Evolutionary conservation across 2,888 invertebrate genomes (phyloP).

Genomic region (Apamea monoglypha): DNA sequence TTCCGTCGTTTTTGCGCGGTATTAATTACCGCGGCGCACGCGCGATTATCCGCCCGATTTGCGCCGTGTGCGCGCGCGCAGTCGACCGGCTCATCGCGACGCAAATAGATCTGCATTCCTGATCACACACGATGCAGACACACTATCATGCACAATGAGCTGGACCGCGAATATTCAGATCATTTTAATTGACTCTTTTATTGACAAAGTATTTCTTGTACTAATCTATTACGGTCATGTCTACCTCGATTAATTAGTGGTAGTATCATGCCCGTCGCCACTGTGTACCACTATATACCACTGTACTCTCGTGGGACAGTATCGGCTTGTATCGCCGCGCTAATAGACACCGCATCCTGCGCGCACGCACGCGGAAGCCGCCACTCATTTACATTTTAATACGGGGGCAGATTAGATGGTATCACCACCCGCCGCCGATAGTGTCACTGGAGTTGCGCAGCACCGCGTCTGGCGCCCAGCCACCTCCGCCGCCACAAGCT

Average conservation of each 20-base stretch:
- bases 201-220: neutral
- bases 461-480: neutral
- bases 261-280: neutral
- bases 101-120: slow-evolving; percentile 62
- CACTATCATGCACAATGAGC: slow-evolving; percentile 6
- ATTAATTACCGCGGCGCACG: slow-evolving; percentile 65
- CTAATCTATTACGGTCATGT: neutral
- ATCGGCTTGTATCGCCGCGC: slow-evolving; percentile 35
- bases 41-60: slow-evolving; percentile 62
- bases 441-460: neutral
- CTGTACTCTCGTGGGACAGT: slow-evolving; percentile 6
- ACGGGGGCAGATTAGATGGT: slow-evolving; percentile 43
- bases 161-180: neutral
- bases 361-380: slow-evolving; percentile 48
- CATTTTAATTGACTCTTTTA: neutral
- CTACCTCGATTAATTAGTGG: slow-evolving; percentile 28
- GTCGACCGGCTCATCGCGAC: slow-evolving; percentile 27
- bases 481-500: neutral
- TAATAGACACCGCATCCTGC: slow-evolving; percentile 45
- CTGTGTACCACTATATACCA: neutral
- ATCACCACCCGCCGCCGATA: slow-evolving; percentile 27
- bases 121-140: slow-evolving; percentile 41
- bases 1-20: slow-evolving; percentile 54
- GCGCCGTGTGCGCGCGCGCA: slow-evolving; percentile 36
- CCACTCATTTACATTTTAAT: slow-evolving; percentile 49